Percentiles rank a stretch among this genome's conserved stretches.
Conservation (phyloP, 2,113 vertebrate genomes). For the Sinosuthora webbiana region DNA sequence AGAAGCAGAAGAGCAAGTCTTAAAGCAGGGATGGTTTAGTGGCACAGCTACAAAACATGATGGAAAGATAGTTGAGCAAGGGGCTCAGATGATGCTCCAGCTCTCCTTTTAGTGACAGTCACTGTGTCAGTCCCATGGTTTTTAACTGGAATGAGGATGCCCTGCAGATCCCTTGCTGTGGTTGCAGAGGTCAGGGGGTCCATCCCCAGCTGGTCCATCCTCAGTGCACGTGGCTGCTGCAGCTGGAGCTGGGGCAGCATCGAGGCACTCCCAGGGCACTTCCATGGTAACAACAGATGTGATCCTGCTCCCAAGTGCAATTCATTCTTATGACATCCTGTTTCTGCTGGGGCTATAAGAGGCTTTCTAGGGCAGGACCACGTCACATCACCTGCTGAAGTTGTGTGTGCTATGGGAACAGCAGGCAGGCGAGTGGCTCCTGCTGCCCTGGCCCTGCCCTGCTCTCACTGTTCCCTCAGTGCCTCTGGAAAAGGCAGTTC, state of each 20-base stretch:
- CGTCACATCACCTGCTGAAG: not conserved
- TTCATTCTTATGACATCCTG: not conserved
- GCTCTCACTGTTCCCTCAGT: not conserved
- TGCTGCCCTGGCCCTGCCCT: not conserved
- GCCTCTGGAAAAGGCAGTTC: not conserved
- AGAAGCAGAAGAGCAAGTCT: not conserved
- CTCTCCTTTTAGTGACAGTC: not conserved
- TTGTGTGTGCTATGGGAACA: not conserved
- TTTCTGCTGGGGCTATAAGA: not conserved
- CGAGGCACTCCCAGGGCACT: not conserved
- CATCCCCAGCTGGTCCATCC: not conserved
- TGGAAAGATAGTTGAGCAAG: not conserved
- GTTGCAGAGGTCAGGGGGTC: not conserved
- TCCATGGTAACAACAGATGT: rapidly evolving
- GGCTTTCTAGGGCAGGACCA: not conserved
- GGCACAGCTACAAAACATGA: not conserved
- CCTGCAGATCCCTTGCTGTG: not conserved
- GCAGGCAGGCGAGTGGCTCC: not conserved
- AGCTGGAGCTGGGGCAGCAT: not conserved
- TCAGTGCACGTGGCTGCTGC: not conserved
- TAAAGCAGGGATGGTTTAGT: not conserved
- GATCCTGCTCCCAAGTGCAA: not conserved
- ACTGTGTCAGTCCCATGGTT: not conserved
- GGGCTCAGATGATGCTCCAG: not conserved
- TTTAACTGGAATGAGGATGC: not conserved